Conservation (phyloP, 2,797 vertebrate genomes). For the Rhinatrema bivittatum region DNA sequence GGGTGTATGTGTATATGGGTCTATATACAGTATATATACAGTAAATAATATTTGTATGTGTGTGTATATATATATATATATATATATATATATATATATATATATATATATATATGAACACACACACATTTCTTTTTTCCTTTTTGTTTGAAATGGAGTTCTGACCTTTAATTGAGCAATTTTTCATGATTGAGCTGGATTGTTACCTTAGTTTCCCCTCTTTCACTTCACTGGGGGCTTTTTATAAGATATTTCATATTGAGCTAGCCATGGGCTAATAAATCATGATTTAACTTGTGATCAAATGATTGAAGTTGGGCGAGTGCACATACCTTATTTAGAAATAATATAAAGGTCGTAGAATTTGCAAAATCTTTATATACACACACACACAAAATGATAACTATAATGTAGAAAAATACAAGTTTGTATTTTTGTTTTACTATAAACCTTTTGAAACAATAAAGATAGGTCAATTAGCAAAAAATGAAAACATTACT, state of each 20-base stretch:
- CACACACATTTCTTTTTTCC: slow-evolving; percentile 54
- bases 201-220: slow-evolving; percentile 44
- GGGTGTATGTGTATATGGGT: too few relatives aligned
- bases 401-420: neutral
- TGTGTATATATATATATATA: too few relatives aligned
- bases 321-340: slow-evolving; percentile 7
- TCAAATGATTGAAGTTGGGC: slow-evolving; percentile 10
- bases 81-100: too few relatives aligned
- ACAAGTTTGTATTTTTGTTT: too few relatives aligned
- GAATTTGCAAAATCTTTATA: neutral
- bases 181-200: slow-evolving; percentile 77
- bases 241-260: slow-evolving; percentile 32
- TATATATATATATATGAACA: too few relatives aligned
- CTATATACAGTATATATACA: too few relatives aligned
- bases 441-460: neutral
- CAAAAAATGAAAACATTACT: slow-evolving; percentile 2
- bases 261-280: slow-evolving; percentile 27
- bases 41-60: too few relatives aligned
- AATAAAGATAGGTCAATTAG: neutral
- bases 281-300: slow-evolving; percentile 33
- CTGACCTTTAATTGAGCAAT: slow-evolving; percentile 88
- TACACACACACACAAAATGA: too few relatives aligned
- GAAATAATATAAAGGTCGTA: neutral
- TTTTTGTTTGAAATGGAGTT: slow-evolving; percentile 71
- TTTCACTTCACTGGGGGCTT: slow-evolving; percentile 30